Percentiles rank a stretch among this genome's conserved stretches.
phyloP scores from a whole-genome alignment of 2,797 vertebrate species.

The Cuniculus paca region DNA sequence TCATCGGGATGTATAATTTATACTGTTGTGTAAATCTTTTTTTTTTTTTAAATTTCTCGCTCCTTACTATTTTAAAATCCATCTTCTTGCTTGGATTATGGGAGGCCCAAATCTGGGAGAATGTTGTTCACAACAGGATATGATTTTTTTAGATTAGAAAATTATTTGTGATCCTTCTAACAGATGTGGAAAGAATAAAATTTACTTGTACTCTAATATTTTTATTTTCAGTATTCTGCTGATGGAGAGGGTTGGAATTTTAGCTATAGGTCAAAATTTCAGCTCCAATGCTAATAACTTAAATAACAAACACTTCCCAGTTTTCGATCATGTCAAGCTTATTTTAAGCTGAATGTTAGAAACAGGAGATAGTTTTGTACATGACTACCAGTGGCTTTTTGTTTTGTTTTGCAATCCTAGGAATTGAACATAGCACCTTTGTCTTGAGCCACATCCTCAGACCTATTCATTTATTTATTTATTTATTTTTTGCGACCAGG shows the following conservation, averaged over 20 bases:
- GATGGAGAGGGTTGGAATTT: not conserved
- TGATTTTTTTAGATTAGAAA: not conserved
- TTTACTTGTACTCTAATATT: not conserved
- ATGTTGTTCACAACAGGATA: not conserved
- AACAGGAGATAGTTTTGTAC: slow-evolving; percentile 80
- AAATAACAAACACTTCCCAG: not conserved
- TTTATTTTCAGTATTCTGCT: not conserved
- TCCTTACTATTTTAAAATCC: not conserved
- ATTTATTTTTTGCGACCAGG: not conserved
- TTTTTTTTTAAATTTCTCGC: not conserved
- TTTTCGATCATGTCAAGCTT: slow-evolving; percentile 75
- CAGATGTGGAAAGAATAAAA: not conserved
- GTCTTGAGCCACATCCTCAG: not conserved
- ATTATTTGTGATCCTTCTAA: not conserved
- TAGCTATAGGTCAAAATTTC: slow-evolving; percentile 49
- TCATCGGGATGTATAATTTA: not conserved
- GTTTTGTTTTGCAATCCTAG: not conserved
- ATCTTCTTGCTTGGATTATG: not conserved
- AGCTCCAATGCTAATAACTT: slow-evolving; percentile 76
- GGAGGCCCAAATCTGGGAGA: not conserved
- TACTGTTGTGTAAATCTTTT: not conserved
- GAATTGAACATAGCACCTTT: not conserved
- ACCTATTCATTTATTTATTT: not conserved
- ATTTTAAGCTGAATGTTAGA: slow-evolving; percentile 74
- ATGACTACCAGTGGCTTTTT: not conserved